Evolutionary conservation across 1,140 invertebrate species (phyloP).

Genomic region (Reticulitermes speratus): DNA sequence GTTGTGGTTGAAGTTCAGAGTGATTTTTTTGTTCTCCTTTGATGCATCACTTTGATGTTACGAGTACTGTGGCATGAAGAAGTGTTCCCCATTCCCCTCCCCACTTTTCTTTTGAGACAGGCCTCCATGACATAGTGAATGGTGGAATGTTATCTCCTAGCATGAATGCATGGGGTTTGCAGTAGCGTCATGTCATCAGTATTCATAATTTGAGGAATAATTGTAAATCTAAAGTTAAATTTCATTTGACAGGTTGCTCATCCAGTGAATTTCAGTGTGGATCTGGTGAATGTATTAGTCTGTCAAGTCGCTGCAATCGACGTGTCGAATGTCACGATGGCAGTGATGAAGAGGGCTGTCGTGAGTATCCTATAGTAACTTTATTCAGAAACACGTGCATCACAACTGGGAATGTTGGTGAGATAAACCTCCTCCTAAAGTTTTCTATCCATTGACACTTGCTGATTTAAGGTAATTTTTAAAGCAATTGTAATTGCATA

Average conservation of each 20-base stretch:
- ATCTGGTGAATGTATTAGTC: slow-evolving; percentile 23
- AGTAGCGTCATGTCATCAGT: neutral
- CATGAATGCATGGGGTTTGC: neutral
- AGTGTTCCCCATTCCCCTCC: neutral
- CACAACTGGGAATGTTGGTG: neutral
- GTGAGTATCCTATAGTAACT: slow-evolving; percentile 51
- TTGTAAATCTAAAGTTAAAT: neutral
- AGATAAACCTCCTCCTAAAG: neutral
- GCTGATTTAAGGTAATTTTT: neutral
- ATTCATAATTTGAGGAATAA: no score
- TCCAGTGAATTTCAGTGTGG: slow-evolving; percentile 24
- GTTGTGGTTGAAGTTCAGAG: no score
- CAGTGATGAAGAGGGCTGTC: slow-evolving; percentile 68
- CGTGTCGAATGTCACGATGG: slow-evolving; percentile 67
- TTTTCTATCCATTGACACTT: neutral
- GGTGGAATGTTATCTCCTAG: neutral
- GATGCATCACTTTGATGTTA: neutral
- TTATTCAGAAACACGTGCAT: neutral
- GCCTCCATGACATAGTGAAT: neutral
- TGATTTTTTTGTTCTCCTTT: no score
- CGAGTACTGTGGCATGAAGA: neutral
- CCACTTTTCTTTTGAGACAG: neutral
- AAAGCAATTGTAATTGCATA: neutral
- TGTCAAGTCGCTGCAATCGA: slow-evolving; percentile 53
- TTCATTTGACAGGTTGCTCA: slow-evolving; percentile 22